Conservation (phyloP, 2,113 vertebrate genomes). For the Uropsilus gracilis region DNA sequence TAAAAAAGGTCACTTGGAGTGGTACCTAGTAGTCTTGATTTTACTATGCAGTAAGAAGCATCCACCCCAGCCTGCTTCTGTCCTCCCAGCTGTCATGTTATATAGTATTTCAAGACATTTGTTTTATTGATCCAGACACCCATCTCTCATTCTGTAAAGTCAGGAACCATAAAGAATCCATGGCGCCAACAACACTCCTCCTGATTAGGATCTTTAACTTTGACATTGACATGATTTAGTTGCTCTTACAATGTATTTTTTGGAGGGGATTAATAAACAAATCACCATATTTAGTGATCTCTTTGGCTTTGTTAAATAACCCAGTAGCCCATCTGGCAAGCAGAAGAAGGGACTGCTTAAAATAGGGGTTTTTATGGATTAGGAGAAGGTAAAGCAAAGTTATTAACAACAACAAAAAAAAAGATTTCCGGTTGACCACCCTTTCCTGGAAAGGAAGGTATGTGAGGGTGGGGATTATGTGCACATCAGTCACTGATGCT, state of each 20-base stretch:
- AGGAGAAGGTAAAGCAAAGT: too few relatives aligned
- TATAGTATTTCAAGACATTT: slow-evolving; percentile 59
- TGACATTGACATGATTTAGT: slow-evolving; percentile 32
- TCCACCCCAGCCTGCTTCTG: background rate
- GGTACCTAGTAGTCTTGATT: slow-evolving; percentile 42
- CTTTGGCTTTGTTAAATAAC: too few relatives aligned
- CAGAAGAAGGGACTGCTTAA: too few relatives aligned
- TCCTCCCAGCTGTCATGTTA: background rate
- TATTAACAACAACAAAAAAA: too few relatives aligned
- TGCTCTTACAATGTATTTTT: background rate
- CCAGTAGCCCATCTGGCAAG: too few relatives aligned
- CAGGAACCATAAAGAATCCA: slow-evolving; percentile 29
- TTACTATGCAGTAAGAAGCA: slow-evolving; percentile 21
- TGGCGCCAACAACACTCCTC: slow-evolving; percentile 47
- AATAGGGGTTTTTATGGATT: too few relatives aligned
- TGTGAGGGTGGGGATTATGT: too few relatives aligned
- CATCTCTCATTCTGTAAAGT: slow-evolving; percentile 73
- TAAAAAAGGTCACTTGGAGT: slow-evolving; percentile 63
- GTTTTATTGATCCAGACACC: slow-evolving; percentile 70
- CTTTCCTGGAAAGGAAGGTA: too few relatives aligned
- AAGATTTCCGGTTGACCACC: too few relatives aligned
- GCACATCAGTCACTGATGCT: too few relatives aligned
- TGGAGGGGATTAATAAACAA: too few relatives aligned
- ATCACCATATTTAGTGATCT: too few relatives aligned
- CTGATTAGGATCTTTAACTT: slow-evolving; percentile 60